Evolutionary conservation across 2,888 invertebrate species (phyloP), one percentile per base, ranked within the genome.

Genomic region (Margaritifera margaritifera): DNA sequence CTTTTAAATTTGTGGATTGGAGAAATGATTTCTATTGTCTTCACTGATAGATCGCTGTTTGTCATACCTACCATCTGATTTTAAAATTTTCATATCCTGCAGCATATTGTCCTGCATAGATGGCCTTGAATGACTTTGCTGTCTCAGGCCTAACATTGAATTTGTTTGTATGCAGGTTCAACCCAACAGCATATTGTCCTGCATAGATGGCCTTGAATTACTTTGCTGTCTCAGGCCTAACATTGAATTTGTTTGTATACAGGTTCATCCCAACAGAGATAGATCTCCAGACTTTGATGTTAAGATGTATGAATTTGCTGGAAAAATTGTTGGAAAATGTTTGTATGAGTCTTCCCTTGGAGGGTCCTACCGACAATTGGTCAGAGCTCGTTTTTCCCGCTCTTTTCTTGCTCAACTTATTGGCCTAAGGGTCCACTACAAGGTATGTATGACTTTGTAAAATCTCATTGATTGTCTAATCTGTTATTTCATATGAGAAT

Each of bases 361-460:
- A 53, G 95, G 96, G 69, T 93, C 94, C 20, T 75, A 75, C 52
- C 92, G 96, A 62, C 97, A 97, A 90, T 91, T 96, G 74, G 96
- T 98, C 74, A 93, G 96, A 64, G 97, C 97, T 1, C 91, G 96
- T 66, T 96, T 97, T 88, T 95, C 96, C 56, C 92, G 97, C 68
- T 96, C 96, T 56, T 98, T 98, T 91, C 92, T 97, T 72, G 97
- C 97, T 72, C 97, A 97, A 92, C 93, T 98, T 77, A 97, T 97
- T 85, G 98, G 97, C 24, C 93, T 97, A 53, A 91, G 97, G 74
- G 96, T 97, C 72, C 96, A 96, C 89, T 97, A 96, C 87, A 96
- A 96, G 93, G 96, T 95, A 89, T 68, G 82, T 69, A 6, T 51
- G 20, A 5, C 11, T 15, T 42, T 15, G 1, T 42, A 15, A 42